Evolutionary conservation across 2,888 invertebrate genomes (phyloP).

Genomic region (Eupithecia tripunctaria): DNA sequence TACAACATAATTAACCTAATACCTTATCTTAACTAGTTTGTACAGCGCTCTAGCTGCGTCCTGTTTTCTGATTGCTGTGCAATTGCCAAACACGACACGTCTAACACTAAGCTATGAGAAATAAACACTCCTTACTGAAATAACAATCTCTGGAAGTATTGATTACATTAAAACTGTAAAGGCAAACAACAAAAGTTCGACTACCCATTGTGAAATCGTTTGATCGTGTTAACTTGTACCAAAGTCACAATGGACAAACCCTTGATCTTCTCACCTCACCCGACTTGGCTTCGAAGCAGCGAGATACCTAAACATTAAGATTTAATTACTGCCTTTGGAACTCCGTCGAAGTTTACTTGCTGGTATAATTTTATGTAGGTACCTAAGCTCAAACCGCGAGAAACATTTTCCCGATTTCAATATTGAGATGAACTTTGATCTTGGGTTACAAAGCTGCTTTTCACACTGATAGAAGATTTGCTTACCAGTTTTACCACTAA

Average conservation of each 20-base stretch:
- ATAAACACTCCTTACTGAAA: not conserved
- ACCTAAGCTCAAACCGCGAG: slow-evolving; percentile 33
- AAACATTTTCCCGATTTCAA: slow-evolving; percentile 42
- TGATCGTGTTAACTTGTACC: slow-evolving; percentile 16
- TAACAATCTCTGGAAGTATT: not conserved
- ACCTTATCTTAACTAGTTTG: no score
- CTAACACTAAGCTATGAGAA: not conserved
- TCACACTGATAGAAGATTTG: slow-evolving; percentile 27
- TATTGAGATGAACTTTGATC: slow-evolving; percentile 42
- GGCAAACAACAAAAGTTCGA: not conserved
- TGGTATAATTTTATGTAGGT: slow-evolving; percentile 43
- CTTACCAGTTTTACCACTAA: slow-evolving; percentile 18
- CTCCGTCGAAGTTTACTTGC: slow-evolving; percentile 40
- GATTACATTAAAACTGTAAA: not conserved
- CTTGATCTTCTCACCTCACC: slow-evolving; percentile 30
- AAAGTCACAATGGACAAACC: slow-evolving; percentile 7
- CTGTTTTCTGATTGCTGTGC: not conserved
- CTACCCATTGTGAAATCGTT: slow-evolving; percentile 18
- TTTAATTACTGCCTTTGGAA: slow-evolving; percentile 37
- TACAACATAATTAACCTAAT: no score
- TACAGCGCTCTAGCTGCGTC: no score
- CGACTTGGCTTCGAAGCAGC: slow-evolving; percentile 24
- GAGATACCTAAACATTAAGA: slow-evolving; percentile 36
- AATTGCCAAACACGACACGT: not conserved
- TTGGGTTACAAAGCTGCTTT: slow-evolving; percentile 34